Evolutionary conservation across 1,140 invertebrate species (phyloP), one percentile per base, ranked within the genome.

Genomic region (Parapsyche elsis): DNA sequence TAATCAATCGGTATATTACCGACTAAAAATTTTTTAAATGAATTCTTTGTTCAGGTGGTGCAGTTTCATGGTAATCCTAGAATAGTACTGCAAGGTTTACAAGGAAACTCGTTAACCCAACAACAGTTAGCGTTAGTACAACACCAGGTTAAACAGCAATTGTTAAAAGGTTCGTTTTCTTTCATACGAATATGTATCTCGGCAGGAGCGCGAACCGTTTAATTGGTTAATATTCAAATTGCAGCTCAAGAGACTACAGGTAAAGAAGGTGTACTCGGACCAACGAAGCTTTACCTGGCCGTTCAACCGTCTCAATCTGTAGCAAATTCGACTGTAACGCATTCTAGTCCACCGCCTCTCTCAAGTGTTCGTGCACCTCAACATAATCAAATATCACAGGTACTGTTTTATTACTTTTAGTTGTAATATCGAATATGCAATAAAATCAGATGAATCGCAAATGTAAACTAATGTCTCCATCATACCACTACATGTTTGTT

Each of bases 121-220:
- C 93, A 95, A 79, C 95, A 96, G 86, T 84, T 96, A 70, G 90
- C 92, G 0, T 90, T 94, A 79, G 94, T 96, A 0, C 95, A 96
- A 84, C 93, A 95, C 83, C 95, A 96, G 89, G 95, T 96, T 0
- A 96, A 96, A 87, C 94, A 95, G 84, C 95, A 96, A 85, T 86
- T 96, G 44, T 88, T 96, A 44, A 96, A 95, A 92, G 94, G 94
- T 95, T 21, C 71, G 74, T 19, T 67, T 19, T 30, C 53, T 0
- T 64, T 77, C 38, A 24, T 30, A 24, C 16, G 9, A 57, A 44
- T 74, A 10, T 73, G 53, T 59, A 5, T 38, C 30, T 38, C n/a
- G n/a, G n/a, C n/a, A n/a, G n/a, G n/a, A 7, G 30, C 7, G 30
- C 7, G 30, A 38, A 4, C 7, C 2, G 30, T 38, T 67, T 67